phyloP scores from a whole-genome alignment of 2,113 vertebrate species.

The Prionailurus viverrinus region DNA sequence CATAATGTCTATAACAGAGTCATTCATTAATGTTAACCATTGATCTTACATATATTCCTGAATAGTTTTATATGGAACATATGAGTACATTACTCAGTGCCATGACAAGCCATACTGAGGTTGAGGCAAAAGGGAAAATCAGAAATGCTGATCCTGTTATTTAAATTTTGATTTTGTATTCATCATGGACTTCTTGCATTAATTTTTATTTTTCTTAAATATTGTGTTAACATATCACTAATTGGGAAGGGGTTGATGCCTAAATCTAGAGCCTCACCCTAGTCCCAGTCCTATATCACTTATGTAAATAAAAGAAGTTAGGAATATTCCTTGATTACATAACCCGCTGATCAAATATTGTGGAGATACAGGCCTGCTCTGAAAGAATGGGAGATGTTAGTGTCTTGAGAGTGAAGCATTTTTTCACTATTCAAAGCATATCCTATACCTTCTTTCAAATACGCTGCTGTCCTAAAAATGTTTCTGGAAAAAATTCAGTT shows the following conservation, averaged over 20 bases:
- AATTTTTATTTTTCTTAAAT: constrained; percentile 36
- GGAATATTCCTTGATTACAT: not conserved
- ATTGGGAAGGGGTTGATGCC: rapidly evolving
- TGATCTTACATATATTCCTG: not conserved
- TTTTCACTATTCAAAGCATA: not conserved
- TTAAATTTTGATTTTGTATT: not conserved
- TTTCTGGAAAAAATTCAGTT: constrained; percentile 7
- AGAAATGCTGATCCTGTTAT: not conserved
- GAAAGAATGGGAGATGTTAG: not conserved
- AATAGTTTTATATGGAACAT: not conserved
- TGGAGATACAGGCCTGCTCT: not conserved
- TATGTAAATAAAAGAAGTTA: not conserved
- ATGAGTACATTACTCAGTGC: not conserved
- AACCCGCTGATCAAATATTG: not conserved
- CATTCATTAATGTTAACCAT: not conserved
- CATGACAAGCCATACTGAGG: not conserved
- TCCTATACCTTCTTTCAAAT: not conserved
- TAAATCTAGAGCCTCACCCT: not conserved
- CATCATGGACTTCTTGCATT: not conserved
- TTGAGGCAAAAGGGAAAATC: not conserved
- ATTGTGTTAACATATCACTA: not conserved
- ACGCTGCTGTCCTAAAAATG: not conserved
- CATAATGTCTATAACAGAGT: not conserved
- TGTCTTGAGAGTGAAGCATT: not conserved
- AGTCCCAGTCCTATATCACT: not conserved